Evolutionary conservation across 2,888 invertebrate genomes (phyloP).

Genomic region (Apamea monoglypha): DNA sequence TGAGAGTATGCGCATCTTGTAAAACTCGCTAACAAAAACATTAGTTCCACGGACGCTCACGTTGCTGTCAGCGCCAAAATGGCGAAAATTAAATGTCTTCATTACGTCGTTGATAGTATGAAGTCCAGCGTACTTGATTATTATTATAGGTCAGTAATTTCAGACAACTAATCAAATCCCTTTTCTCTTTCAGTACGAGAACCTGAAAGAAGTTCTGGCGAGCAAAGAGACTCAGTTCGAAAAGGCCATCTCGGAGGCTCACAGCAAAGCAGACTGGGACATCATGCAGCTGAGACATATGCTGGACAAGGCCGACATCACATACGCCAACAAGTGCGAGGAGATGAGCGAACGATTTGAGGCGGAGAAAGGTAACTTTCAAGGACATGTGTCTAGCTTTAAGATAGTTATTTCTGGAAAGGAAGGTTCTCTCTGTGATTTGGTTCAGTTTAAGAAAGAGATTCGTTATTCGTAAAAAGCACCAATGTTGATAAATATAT

Average conservation of each 20-base stretch:
- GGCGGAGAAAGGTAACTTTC: slow-evolving; percentile 90
- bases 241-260: slow-evolving; percentile 90
- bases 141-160: not conserved
- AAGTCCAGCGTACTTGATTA: no score
- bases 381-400: no score
- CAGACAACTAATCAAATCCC: not conserved
- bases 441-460: not conserved
- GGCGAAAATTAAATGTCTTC: no score
- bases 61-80: no score
- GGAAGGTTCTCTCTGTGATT: not conserved
- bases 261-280: slow-evolving; percentile 92
- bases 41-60: no score
- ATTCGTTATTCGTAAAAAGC: not conserved
- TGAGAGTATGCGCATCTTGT: no score
- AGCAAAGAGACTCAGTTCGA: slow-evolving; percentile 91
- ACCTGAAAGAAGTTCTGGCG: slow-evolving; percentile 91
- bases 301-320: slow-evolving; percentile 93
- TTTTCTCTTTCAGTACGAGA: slow-evolving; percentile 90
- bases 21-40: no score
- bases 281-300: slow-evolving; percentile 92
- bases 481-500: not conserved
- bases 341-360: slow-evolving; percentile 92
- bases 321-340: slow-evolving; percentile 93
- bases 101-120: no score
- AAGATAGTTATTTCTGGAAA: not conserved